Evolutionary conservation across 2,888 invertebrate genomes (phyloP).

Genomic region (Tenthredo amoena): DNA sequence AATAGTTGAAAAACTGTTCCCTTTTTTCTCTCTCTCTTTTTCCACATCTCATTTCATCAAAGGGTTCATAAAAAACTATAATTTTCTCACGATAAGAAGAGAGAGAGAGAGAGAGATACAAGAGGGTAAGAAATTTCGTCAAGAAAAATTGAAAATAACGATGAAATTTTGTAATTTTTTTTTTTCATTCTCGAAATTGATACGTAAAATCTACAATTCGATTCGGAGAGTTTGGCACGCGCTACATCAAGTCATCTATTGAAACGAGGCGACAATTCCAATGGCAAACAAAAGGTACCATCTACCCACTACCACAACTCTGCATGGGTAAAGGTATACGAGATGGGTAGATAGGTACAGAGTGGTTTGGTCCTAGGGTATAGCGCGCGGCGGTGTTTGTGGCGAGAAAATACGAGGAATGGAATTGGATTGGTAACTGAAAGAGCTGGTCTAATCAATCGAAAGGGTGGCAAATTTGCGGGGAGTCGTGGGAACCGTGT

Average conservation of each 20-base stretch:
- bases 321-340: neutral
- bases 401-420: slow-evolving; percentile 47
- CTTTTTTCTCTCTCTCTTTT: neutral
- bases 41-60: neutral
- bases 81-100: too few species aligned
- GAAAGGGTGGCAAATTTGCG: slow-evolving; percentile 39
- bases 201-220: slow-evolving; percentile 5
- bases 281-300: slow-evolving; percentile 35
- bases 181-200: neutral
- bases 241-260: slow-evolving; percentile 34
- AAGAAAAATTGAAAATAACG: neutral
- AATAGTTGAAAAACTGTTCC: neutral
- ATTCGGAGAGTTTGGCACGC: slow-evolving; percentile 30
- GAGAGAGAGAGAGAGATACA: too few species aligned
- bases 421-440: slow-evolving; percentile 49
- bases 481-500: neutral
- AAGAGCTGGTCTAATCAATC: slow-evolving; percentile 50
- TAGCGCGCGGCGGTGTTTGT: slow-evolving; percentile 8
- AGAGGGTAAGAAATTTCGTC: too few species aligned
- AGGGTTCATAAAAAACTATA: too few species aligned
- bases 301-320: neutral
- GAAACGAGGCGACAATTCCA: slow-evolving; percentile 43
- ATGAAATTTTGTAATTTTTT: neutral
- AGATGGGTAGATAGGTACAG: slow-evolving; percentile 8
- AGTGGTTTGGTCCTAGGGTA: slow-evolving; percentile 1